These are phyloP conservation scores for Diadophis punctatus DNA, from an alignment of 2,113 vertebrate genomes.

Conservation along the genomic window DNA sequence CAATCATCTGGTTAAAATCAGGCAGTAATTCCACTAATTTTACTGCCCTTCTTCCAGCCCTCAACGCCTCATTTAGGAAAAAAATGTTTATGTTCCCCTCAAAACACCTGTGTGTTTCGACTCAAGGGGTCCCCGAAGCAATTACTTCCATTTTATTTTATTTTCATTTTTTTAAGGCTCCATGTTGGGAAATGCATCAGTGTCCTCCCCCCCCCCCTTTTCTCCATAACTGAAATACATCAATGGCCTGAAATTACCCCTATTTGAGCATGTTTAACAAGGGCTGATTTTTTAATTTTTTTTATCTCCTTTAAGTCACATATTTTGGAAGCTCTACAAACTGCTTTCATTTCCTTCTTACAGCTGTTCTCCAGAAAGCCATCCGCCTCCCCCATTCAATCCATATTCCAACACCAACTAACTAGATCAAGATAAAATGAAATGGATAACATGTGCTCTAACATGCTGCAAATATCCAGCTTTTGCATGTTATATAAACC, in stretches of 20 bases:
- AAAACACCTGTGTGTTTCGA: conserved; percentile 90
- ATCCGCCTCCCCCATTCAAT: accelerated
- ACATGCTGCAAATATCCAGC: neutral
- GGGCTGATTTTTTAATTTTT: conserved; percentile 17
- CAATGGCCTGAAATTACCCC: conserved; percentile 51
- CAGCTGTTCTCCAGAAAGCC: conserved; percentile 48
- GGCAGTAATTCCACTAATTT: conserved; percentile 98
- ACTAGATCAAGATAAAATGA: neutral
- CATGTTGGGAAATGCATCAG: conserved; percentile 61
- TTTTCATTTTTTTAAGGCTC: conserved; percentile 52
- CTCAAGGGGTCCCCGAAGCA: conserved; percentile 68
- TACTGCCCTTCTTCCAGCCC: conserved; percentile 84
- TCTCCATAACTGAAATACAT: conserved; percentile 43
- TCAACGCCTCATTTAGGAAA: conserved; percentile 95
- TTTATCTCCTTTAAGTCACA: neutral
- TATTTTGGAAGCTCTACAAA: neutral
- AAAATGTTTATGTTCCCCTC: conserved; percentile 88
- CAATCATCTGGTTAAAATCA: conserved; percentile 99
- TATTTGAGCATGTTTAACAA: conserved; percentile 37
- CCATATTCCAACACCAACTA: neutral
- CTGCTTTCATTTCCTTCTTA: conserved; percentile 44
- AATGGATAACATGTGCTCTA: neutral
- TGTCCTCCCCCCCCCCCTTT: conserved; percentile 32
- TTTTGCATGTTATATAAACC: neutral
- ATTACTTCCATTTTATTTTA: conserved; percentile 71